Evolutionary conservation across 2,113 vertebrate genomes (phyloP), one percentile per base, ranked within the genome.

Genomic region (Rhea americana): DNA sequence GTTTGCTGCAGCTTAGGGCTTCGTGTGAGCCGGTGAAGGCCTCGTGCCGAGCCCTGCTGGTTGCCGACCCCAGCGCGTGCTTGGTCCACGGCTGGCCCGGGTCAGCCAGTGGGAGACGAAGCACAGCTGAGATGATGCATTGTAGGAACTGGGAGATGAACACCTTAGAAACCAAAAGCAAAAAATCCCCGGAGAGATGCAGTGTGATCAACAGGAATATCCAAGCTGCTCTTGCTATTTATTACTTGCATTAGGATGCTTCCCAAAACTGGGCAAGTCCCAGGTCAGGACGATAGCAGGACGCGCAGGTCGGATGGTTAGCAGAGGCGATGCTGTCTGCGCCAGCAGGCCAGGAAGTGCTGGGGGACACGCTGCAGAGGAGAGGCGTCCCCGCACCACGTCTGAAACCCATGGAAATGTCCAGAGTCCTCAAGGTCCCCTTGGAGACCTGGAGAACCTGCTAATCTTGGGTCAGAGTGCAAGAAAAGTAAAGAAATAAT

Each of bases 201-300:
- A 85, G 14, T 1, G 8, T 6, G 58, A 11, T 50, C 4, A 47
- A 10, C 8, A 51, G 75, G 12, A 12, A 22, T 68, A 45, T 22
- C 74, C 50, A 28, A 53, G 7, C 63, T 72, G 71, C 6, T 41
- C 61, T 61, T 24, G 16, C 30, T 56, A 1, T 2, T 3, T 63
- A 20, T 39, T 61, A 28, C 11, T 73, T 13, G 2, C 18, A 1
- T 41, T 47, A 24, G 0, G 0, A 7, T 47, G 18, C 12, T 9
- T 37, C 37, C 37, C 15, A 28, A 56, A 56, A 53, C 28, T 26
- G 14, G 30, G 18, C 18, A 8, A 25, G 41, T 14, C 39, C 41
- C 7, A 37, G 70, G 32, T 32, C 6, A 24, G 21, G 8, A 21
- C 10, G 73, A 14, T 41, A n/a, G 47, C 39, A 9, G 30, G 6